phyloP scores from a whole-genome alignment of 2,113 vertebrate species.

The Epinephelus moara region DNA sequence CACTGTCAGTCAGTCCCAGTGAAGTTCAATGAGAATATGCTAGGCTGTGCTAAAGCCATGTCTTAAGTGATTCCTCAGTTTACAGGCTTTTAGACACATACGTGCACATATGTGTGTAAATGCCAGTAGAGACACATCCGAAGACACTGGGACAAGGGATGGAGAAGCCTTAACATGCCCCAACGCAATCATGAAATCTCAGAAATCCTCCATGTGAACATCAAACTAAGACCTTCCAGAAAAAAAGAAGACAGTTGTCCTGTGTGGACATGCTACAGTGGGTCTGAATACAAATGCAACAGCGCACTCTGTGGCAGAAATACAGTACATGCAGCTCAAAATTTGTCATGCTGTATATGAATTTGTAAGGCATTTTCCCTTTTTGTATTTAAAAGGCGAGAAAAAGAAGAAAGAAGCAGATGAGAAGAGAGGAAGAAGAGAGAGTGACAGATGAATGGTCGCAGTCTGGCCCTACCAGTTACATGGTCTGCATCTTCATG shows the following conservation, averaged over 20 bases:
- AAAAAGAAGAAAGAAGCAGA: neutral
- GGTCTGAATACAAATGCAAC: conserved; percentile 35
- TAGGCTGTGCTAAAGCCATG: neutral
- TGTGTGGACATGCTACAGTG: conserved; percentile 75
- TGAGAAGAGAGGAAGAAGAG: neutral
- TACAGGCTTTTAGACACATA: neutral
- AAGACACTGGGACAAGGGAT: conserved; percentile 39
- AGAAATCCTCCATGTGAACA: conserved; percentile 76
- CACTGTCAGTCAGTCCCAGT: neutral
- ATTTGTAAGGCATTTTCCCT: neutral
- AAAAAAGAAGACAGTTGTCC: conserved; percentile 54
- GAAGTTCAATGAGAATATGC: conserved; percentile 15
- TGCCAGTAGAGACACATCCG: conserved; percentile 37
- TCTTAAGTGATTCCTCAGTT: conserved; percentile 14
- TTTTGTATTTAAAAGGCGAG: neutral
- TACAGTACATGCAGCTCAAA: neutral
- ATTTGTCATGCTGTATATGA: neutral
- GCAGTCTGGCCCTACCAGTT: neutral
- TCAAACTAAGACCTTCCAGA: conserved; percentile 60
- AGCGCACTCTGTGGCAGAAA: neutral
- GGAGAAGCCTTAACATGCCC: conserved; percentile 75
- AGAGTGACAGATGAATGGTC: neutral
- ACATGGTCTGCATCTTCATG: neutral
- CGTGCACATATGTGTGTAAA: conserved; percentile 1
- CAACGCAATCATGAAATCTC: conserved; percentile 76